A percentile compares a stretch with the other conserved stretches of the same genome.
These are phyloP conservation scores for Acanthisitta chloris DNA, from an alignment of 2,113 vertebrate genomes.

Conservation along the genomic window DNA sequence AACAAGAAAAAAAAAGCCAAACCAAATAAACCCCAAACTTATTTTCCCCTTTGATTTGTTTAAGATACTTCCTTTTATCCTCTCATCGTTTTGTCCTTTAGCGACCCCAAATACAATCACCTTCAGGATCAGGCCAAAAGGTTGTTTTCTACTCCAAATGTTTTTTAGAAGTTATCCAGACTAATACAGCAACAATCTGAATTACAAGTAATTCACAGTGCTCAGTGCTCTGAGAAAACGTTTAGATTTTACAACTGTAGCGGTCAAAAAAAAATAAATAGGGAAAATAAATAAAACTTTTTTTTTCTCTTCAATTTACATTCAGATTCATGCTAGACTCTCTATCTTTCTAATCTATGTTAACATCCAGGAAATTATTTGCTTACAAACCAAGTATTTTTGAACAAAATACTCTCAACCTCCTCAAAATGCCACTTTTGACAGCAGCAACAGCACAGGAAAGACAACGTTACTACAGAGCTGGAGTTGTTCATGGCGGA, in stretches of 20 bases:
- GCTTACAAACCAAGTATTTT: background rate
- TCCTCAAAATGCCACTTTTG: background rate
- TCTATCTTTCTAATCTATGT: background rate
- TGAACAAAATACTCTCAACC: background rate
- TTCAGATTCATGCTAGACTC: background rate
- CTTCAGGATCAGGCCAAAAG: background rate
- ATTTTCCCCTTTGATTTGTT: background rate
- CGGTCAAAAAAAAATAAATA: background rate
- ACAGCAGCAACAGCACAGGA: background rate
- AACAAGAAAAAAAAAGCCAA: background rate
- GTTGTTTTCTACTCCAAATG: background rate
- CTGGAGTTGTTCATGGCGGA: rapidly evolving
- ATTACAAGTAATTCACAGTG: background rate
- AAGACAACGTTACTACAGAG: background rate
- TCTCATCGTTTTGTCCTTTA: background rate
- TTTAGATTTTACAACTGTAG: background rate
- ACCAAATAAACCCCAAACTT: background rate
- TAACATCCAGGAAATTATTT: background rate
- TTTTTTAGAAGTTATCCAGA: background rate
- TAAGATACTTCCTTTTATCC: background rate
- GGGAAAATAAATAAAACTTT: background rate
- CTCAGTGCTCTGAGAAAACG: background rate
- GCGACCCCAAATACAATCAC: background rate
- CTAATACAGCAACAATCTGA: background rate
- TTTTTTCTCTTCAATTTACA: background rate